These are phyloP conservation scores for Penaeus monodon DNA, from an alignment of 2,888 invertebrate species.

Conservation along the genomic window DNA sequence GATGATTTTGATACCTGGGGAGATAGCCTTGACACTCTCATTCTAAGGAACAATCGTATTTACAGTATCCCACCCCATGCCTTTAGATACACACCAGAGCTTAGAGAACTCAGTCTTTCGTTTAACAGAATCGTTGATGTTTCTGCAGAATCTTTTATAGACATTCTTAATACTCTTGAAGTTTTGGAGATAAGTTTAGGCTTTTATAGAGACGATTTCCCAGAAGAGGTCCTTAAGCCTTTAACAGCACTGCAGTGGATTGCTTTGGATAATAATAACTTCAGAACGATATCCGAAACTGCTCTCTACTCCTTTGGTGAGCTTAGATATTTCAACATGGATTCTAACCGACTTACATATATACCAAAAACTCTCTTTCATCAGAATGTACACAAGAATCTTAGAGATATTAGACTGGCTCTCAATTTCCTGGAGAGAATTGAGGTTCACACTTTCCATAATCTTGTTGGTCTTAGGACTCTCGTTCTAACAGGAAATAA, in stretches of 20 bases:
- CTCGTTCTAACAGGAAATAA: constrained; percentile 83
- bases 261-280: constrained; percentile 88
- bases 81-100: constrained; percentile 80
- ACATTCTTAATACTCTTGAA: constrained; percentile 82
- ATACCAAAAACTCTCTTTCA: constrained; percentile 80
- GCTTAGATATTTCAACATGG: constrained; percentile 85
- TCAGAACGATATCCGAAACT: constrained; percentile 75
- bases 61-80: constrained; percentile 78
- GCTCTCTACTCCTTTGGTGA: constrained; percentile 77
- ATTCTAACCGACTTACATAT: constrained; percentile 83
- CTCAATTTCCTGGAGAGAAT: constrained; percentile 83
- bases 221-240: constrained; percentile 81
- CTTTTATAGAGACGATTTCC: constrained; percentile 81
- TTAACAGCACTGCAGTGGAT: constrained; percentile 84
- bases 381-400: constrained; percentile 78
- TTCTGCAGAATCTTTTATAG: constrained; percentile 83
- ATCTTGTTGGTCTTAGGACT: constrained; percentile 81
- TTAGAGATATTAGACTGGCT: constrained; percentile 84
- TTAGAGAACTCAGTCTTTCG: constrained; percentile 90
- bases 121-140: constrained; percentile 89
- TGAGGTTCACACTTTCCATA: constrained; percentile 79
- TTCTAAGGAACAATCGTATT: constrained; percentile 87
- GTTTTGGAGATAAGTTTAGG: constrained; percentile 89
- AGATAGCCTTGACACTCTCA: constrained; percentile 81
- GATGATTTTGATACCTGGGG: constrained; percentile 86